Evolutionary conservation across 2,888 invertebrate genomes (phyloP).

Genomic region (Branchinecta sandiegonensis): DNA sequence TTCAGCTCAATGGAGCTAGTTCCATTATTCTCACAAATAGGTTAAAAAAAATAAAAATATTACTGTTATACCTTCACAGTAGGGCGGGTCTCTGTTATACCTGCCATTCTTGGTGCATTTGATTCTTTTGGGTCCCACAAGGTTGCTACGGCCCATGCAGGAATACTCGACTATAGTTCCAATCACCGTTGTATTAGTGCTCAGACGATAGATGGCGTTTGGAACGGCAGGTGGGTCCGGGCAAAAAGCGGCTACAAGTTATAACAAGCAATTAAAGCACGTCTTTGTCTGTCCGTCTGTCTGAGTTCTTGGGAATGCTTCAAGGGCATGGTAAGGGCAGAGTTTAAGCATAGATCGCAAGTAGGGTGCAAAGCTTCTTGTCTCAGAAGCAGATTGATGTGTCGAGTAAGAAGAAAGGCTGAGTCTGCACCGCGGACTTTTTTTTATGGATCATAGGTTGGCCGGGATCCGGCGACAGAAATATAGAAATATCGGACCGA

Average conservation of each 20-base stretch:
- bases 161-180: constrained; percentile 60
- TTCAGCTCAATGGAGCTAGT: no score
- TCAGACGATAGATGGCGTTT: constrained; percentile 38
- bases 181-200: constrained; percentile 36
- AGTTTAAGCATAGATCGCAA: no score
- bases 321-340: constrained; percentile 27
- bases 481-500: no score
- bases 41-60: no score
- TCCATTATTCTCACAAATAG: no score
- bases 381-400: no score
- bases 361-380: no score
- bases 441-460: no score
- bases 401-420: no score
- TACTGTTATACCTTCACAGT: constrained; percentile 45
- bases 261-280: constrained; percentile 4
- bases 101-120: constrained; percentile 59
- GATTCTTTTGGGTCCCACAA: constrained; percentile 51
- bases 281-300: constrained; percentile 27
- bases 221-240: constrained; percentile 48
- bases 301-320: constrained; percentile 32
- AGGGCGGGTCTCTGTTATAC: constrained; percentile 61
- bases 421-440: no score
- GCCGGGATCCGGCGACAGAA: no score
- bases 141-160: constrained; percentile 41
- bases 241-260: constrained; percentile 48